phyloP scores from a whole-genome alignment of 1,140 invertebrate genomes.

The Zaprionus capensis region DNA sequence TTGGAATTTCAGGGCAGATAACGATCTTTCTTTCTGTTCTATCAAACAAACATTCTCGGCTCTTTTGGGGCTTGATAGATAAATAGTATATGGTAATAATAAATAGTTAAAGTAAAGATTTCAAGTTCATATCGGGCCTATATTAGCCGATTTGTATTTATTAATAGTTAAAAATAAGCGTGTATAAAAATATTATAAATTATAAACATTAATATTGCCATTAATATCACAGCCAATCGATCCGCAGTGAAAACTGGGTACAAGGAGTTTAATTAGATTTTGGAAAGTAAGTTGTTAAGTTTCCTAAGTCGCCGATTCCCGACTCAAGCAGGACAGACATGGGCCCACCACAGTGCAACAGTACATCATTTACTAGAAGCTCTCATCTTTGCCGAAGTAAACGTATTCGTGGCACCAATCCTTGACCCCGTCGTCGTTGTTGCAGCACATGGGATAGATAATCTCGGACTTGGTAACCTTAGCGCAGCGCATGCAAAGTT shows the following conservation, averaged over 20 bases:
- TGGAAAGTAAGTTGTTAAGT: constrained; percentile 19
- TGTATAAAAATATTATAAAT: constrained; percentile 26
- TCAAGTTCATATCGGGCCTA: neutral
- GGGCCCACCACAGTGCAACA: no score
- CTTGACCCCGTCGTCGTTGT: constrained; percentile 82
- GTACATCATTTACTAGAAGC: neutral
- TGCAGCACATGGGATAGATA: constrained; percentile 85
- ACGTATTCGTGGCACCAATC: constrained; percentile 84
- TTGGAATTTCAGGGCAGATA: no score
- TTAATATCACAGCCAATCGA: constrained; percentile 77
- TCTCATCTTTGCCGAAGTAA: constrained; percentile 52
- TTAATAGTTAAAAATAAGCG: constrained; percentile 50
- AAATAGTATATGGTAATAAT: neutral
- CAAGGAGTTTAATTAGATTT: constrained; percentile 33
- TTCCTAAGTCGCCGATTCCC: constrained; percentile 8
- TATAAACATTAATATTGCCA: constrained; percentile 54
- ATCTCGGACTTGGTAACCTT: constrained; percentile 85
- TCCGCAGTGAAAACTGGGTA: constrained; percentile 11
- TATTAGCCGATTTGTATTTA: constrained; percentile 34
- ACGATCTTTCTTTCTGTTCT: no score
- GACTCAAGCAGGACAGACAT: neutral
- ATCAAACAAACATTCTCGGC: no score
- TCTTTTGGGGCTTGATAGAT: neutral
- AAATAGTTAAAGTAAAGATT: neutral
- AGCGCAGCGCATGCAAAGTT: constrained; percentile 85